Conservation (phyloP, 2,888 invertebrate species). For the Chloroclystis v-ata region DNA sequence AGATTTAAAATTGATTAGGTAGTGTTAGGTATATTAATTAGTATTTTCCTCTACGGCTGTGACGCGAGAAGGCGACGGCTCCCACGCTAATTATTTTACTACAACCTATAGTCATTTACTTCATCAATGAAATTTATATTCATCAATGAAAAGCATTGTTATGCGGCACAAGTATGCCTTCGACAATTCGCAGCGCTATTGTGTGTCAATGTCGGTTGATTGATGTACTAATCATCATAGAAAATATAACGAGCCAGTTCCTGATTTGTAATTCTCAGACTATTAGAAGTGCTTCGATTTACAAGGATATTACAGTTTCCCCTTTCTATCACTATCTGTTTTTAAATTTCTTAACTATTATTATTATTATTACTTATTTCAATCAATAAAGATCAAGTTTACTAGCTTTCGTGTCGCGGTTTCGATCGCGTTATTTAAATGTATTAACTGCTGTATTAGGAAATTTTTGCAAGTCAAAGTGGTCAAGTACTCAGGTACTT, state of each 20-base stretch:
- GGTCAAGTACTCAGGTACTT: too few relatives aligned
- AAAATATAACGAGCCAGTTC: background rate
- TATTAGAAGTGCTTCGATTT: background rate
- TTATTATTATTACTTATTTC: too few relatives aligned
- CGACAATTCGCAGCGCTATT: constrained; percentile 40
- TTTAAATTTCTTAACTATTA: too few relatives aligned
- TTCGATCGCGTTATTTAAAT: too few relatives aligned
- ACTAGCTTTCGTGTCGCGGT: too few relatives aligned
- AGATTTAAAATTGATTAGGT: too few relatives aligned
- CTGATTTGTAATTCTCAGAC: constrained; percentile 3
- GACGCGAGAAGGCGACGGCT: constrained; percentile 60
- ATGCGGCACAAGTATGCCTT: constrained; percentile 36
- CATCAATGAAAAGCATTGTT: constrained; percentile 60
- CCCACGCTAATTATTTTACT: constrained; percentile 67
- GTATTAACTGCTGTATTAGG: too few relatives aligned
- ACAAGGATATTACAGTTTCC: too few relatives aligned
- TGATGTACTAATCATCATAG: constrained; percentile 9
- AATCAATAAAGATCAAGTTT: too few relatives aligned
- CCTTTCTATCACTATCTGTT: too few relatives aligned
- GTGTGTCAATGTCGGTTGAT: constrained; percentile 33
- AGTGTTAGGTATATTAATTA: constrained; percentile 43
- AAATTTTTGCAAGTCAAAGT: too few relatives aligned
- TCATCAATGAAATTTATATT: constrained; percentile 62
- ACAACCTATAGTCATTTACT: constrained; percentile 42
- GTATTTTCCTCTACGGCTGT: constrained; percentile 56